Conservation (phyloP, 2,113 vertebrate species). For the Corythoichthys haematopterus region DNA sequence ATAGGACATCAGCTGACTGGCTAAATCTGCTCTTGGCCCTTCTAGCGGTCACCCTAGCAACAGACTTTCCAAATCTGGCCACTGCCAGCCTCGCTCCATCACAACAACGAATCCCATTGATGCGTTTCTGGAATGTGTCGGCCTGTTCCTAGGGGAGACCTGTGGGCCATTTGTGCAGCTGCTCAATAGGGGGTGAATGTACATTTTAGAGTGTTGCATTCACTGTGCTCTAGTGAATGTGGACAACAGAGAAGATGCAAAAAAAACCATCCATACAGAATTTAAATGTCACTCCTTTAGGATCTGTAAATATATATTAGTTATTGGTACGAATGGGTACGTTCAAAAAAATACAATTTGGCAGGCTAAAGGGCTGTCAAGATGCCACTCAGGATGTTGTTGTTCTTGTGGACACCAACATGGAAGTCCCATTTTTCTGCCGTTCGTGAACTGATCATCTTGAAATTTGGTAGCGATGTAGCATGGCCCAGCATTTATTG, state of each 20-base stretch:
- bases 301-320: slow-evolving; percentile 10
- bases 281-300: slow-evolving; percentile 9
- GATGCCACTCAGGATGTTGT: too few relatives aligned
- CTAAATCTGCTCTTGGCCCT: slow-evolving; percentile 67
- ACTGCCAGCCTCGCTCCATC: slow-evolving; percentile 54
- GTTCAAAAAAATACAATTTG: too few relatives aligned
- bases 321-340: background rate
- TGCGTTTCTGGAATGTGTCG: slow-evolving; percentile 61
- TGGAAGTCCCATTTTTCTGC: too few relatives aligned
- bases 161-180: slow-evolving; percentile 52
- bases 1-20: slow-evolving; percentile 68
- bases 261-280: slow-evolving; percentile 1
- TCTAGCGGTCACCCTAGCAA: slow-evolving; percentile 66
- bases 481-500: too few relatives aligned
- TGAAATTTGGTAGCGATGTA: too few relatives aligned
- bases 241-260: slow-evolving; percentile 18
- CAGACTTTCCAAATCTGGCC: slow-evolving; percentile 60
- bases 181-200: slow-evolving; percentile 36
- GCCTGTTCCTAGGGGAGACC: slow-evolving; percentile 53
- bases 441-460: too few relatives aligned
- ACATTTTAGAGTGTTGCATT: slow-evolving; percentile 38
- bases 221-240: slow-evolving; percentile 17
- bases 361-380: too few relatives aligned
- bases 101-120: slow-evolving; percentile 69
- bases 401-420: too few relatives aligned